Percentiles rank a stretch among this genome's conserved stretches.
phyloP scores from a whole-genome alignment of 2,113 vertebrate species.

The Hydropotes inermis region DNA sequence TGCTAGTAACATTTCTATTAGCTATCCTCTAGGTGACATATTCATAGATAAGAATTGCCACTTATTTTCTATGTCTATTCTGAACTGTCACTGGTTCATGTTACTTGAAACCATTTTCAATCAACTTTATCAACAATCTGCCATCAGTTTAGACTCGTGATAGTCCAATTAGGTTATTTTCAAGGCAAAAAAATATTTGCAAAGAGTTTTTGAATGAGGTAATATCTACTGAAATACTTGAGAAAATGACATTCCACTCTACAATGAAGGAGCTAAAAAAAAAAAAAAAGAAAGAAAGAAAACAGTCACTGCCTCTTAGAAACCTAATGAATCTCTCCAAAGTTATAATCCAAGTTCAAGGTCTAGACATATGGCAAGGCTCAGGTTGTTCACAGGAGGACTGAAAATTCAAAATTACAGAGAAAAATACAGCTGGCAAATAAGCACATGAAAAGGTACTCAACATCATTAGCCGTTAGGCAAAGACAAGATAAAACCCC shows the following conservation, averaged over 20 bases:
- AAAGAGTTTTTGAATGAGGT: background rate
- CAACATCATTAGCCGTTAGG: background rate
- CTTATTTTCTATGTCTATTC: background rate
- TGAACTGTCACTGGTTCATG: background rate
- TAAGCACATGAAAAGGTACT: background rate
- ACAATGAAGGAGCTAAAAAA: background rate
- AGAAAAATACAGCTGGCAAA: background rate
- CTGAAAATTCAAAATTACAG: background rate
- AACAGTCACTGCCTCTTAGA: background rate
- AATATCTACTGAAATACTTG: background rate
- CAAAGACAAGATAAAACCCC: background rate
- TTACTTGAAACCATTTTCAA: background rate
- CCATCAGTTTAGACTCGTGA: background rate
- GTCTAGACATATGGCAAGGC: background rate
- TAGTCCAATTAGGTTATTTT: background rate
- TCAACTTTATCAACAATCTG: background rate
- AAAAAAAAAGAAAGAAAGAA: background rate
- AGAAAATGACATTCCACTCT: background rate
- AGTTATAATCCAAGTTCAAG: constrained; percentile 17
- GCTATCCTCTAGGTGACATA: background rate
- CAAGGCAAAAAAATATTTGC: background rate
- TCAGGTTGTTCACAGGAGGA: background rate
- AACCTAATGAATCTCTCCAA: background rate
- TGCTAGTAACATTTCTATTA: background rate
- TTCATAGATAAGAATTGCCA: background rate